Evolutionary conservation across 2,888 invertebrate genomes (phyloP).

Genomic region (Chrysomela aeneicollis): DNA sequence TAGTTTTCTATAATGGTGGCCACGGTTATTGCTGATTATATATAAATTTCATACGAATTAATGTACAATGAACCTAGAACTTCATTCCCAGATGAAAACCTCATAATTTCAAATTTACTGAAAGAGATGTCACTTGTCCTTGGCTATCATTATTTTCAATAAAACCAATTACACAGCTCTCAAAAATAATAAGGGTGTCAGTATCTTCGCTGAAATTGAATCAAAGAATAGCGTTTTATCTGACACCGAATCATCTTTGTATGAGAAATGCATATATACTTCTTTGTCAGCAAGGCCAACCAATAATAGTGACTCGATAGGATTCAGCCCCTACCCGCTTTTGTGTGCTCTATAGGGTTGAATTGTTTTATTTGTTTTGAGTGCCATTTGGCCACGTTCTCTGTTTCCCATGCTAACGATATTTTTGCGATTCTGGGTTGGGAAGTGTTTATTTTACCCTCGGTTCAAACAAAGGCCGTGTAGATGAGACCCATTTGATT

Average conservation of each 20-base stretch:
- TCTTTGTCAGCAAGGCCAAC: constrained; percentile 20
- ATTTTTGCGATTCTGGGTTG: constrained; percentile 43
- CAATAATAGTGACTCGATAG: constrained; percentile 34
- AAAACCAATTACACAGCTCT: constrained; percentile 21
- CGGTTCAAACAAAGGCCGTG: constrained; percentile 33
- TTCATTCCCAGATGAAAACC: background rate
- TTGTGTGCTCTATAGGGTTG: constrained; percentile 41
- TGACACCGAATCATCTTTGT: constrained; percentile 18
- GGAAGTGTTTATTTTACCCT: constrained; percentile 46
- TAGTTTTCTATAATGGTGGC: too few relatives aligned
- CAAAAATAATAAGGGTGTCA: constrained; percentile 24
- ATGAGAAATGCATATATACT: background rate
- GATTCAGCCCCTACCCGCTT: constrained; percentile 36
- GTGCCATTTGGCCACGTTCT: constrained; percentile 48
- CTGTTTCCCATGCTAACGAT: constrained; percentile 50
- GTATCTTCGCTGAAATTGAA: constrained; percentile 27
- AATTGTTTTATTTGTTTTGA: constrained; percentile 56
- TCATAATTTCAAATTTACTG: background rate
- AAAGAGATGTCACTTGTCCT: constrained; percentile 13
- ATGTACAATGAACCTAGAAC: too few relatives aligned
- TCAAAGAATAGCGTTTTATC: constrained; percentile 7
- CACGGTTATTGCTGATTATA: too few relatives aligned
- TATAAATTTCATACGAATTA: too few relatives aligned
- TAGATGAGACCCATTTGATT: constrained; percentile 38
- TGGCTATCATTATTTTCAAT: constrained; percentile 29